Conservation (phyloP, 2,113 vertebrate genomes). For the Chunga burmeisteri region DNA sequence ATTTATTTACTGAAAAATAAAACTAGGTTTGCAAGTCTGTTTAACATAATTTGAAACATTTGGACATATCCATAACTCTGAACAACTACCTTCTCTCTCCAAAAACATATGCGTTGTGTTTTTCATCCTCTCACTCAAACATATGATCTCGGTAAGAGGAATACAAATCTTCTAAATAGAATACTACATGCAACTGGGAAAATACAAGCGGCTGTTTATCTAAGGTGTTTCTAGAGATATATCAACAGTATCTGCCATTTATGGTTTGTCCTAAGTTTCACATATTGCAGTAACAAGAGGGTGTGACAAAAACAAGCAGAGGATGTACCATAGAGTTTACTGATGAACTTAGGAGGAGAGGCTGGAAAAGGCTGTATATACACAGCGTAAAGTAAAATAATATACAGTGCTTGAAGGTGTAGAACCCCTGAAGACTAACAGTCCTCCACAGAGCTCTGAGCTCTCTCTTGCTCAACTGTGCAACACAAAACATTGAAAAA, state of each 20-base stretch:
- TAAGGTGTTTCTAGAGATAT: background rate
- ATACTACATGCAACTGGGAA: background rate
- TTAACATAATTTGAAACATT: background rate
- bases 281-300: background rate
- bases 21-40: background rate
- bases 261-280: background rate
- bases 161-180: background rate
- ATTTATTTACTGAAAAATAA: background rate
- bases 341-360: background rate
- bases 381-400: background rate
- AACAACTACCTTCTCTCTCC: background rate
- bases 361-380: background rate
- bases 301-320: background rate
- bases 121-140: background rate
- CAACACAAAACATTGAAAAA: background rate
- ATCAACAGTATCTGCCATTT: background rate
- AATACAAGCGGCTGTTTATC: background rate
- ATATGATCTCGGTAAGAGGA: background rate
- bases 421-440: background rate
- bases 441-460: background rate
- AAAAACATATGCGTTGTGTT: background rate
- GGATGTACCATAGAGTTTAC: background rate
- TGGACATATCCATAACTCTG: background rate
- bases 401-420: background rate
- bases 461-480: background rate